Percentiles rank a stretch among this genome's conserved stretches.
These are phyloP conservation scores for Philonicus albiceps DNA, from an alignment of 2,888 invertebrate species.

Conservation along the genomic window DNA sequence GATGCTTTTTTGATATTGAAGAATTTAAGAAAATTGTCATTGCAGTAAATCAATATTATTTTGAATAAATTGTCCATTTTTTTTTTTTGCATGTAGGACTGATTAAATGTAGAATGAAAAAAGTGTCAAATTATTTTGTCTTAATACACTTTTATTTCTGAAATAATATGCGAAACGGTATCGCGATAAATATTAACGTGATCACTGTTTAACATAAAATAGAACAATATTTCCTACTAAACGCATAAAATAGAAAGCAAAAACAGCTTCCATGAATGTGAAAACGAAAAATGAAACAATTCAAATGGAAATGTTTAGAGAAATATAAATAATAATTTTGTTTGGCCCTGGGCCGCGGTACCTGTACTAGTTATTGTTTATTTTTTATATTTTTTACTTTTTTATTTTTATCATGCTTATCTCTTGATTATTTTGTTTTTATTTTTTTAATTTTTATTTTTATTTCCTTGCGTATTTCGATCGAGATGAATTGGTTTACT, in stretches of 20 bases:
- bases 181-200: constrained; percentile 11
- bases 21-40: neutral
- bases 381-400: constrained; percentile 49
- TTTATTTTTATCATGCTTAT: constrained; percentile 31
- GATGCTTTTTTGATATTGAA: neutral
- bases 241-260: neutral
- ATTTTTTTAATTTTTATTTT: neutral
- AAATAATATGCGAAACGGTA: neutral
- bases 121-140: constrained; percentile 13
- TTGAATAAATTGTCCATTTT: neutral
- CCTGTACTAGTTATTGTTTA: constrained; percentile 47
- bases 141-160: neutral
- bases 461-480: neutral
- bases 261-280: constrained; percentile 19
- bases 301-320: constrained; percentile 30
- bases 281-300: constrained; percentile 38
- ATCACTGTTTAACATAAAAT: constrained; percentile 35
- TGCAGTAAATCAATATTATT: neutral
- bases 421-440: neutral
- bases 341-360: constrained; percentile 47
- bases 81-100: constrained; percentile 9
- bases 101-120: constrained; percentile 21
- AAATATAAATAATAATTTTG: constrained; percentile 52
- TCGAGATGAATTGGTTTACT: neutral
- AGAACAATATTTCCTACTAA: neutral